Conservation (phyloP, 1,140 invertebrate species). For the Coptotermes formosanus region DNA sequence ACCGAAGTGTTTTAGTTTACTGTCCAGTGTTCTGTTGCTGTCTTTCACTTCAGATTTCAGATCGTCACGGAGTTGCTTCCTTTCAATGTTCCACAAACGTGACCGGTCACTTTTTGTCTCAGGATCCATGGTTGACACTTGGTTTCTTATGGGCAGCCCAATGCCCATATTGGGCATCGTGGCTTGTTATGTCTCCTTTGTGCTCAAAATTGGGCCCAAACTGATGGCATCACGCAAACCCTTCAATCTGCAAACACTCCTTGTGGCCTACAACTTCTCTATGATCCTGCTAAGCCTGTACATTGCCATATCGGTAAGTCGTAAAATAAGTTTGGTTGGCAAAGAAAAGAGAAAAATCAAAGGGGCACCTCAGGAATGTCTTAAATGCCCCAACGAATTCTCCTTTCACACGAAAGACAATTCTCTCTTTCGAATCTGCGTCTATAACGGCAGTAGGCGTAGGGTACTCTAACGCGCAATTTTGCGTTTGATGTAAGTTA, state of each 20-base stretch:
- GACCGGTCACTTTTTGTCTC: slow-evolving; percentile 35
- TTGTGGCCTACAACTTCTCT: slow-evolving; percentile 70
- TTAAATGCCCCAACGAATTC: too few relatives aligned
- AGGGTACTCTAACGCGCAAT: too few relatives aligned
- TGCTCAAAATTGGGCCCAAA: slow-evolving; percentile 66
- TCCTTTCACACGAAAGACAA: too few relatives aligned
- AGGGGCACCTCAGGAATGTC: too few relatives aligned
- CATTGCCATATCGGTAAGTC: slow-evolving; percentile 57
- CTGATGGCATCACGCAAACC: slow-evolving; percentile 67
- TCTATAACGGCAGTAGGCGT: too few relatives aligned
- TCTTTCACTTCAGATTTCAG: too few relatives aligned
- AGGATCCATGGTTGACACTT: slow-evolving; percentile 63
- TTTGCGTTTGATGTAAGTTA: too few relatives aligned
- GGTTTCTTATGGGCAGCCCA: slow-evolving; percentile 71
- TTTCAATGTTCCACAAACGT: too few relatives aligned
- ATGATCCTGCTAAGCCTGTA: slow-evolving; percentile 67
- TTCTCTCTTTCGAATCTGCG: too few relatives aligned
- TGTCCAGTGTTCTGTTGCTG: too few relatives aligned
- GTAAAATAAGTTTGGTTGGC: not conserved
- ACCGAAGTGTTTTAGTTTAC: too few relatives aligned
- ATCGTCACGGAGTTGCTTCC: too few relatives aligned
- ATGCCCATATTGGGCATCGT: slow-evolving; percentile 63
- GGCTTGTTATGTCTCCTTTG: slow-evolving; percentile 61
- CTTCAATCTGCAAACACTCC: slow-evolving; percentile 59
- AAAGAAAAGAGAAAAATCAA: not conserved